These are phyloP conservation scores for Cynaeus angustus DNA, from an alignment of 2,888 invertebrate species.

Conservation along the genomic window DNA sequence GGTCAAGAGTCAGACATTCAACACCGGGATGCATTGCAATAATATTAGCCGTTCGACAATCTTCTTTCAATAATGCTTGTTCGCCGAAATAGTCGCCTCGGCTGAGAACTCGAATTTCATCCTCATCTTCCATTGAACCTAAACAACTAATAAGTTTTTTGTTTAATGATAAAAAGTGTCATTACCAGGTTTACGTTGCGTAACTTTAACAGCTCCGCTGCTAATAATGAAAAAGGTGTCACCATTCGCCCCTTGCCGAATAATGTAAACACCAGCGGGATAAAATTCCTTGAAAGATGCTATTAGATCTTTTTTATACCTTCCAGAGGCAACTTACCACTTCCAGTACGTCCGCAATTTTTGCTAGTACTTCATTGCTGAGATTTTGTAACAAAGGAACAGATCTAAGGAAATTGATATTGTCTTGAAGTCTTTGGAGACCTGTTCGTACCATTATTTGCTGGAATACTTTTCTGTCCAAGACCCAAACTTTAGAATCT, in stretches of 20 bases:
- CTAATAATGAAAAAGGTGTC: constrained; percentile 81
- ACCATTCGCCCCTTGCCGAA: constrained; percentile 78
- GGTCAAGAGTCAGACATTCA: constrained; percentile 79
- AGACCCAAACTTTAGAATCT: constrained; percentile 79
- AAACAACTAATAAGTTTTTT: constrained; percentile 61
- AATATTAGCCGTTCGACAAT: constrained; percentile 80
- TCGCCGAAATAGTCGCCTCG: constrained; percentile 81
- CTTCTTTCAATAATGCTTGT: constrained; percentile 79
- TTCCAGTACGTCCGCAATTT: constrained; percentile 82
- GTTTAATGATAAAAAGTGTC: constrained; percentile 1
- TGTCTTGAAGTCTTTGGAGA: constrained; percentile 78
- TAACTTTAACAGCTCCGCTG: constrained; percentile 75
- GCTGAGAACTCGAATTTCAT: constrained; percentile 75
- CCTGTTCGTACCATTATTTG: constrained; percentile 83
- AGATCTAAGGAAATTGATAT: constrained; percentile 79
- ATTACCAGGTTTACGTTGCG: constrained; percentile 70
- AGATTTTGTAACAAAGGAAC: constrained; percentile 77
- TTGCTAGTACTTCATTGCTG: constrained; percentile 75
- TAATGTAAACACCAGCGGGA: constrained; percentile 77
- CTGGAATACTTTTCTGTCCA: constrained; percentile 81
- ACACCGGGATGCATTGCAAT: constrained; percentile 78
- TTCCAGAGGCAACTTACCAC: constrained; percentile 72
- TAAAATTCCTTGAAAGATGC: constrained; percentile 74
- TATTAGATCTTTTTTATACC: background rate
- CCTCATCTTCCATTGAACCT: constrained; percentile 68